Evolutionary conservation across 2,797 vertebrate species (phyloP), one percentile per base, ranked within the genome.

Genomic region (Okamejei kenojei): DNA sequence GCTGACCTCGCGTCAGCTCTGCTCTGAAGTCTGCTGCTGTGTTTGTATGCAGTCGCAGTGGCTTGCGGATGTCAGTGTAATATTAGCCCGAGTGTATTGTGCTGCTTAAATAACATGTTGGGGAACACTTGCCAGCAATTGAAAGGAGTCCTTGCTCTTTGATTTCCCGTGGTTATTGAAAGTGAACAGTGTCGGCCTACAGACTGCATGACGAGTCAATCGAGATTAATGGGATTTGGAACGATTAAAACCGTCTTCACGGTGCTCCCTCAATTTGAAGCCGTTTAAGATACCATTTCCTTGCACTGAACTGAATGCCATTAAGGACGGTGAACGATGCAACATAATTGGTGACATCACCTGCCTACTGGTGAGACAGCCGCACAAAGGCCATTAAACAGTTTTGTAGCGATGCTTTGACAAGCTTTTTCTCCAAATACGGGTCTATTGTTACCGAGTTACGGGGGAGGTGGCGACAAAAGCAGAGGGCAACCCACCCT

Each of bases 191-290:
- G 90, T 29, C 35, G 65, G 35, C 32, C 88, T 91, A 74, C 45
- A 54, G 71, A 92, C 38, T 92, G 90, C 68, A 58, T 92, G 90
- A 45, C 90, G 15, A 54, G 68, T 76, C 38, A 92, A 92, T 92
- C 71, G 74, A 38, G 71, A 92, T 92, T 92, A 92, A 92, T 92
- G 45, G 71, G 90, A 92, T 92, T 92, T 92, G 38, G 45, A 92
- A 54, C 76, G 90, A 92, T 92, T 92, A 76, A 92, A 92, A 92
- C 38, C 71, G 54, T 74, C 76, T 92, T 92, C 90, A 92, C 90
- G 29, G 38, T 92, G 68, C 38, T 92, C 38, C 38, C 90, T 92
- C 45, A 92, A 92, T 92, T 92, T 92, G 71, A 76, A 92, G 84
- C 63, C 35, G 84, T 88, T 88, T 88, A 88, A 88, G 61, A 68